These are phyloP conservation scores for Drosophila ohnishii DNA, from an alignment of 1,140 invertebrate genomes.

Conservation along the genomic window DNA sequence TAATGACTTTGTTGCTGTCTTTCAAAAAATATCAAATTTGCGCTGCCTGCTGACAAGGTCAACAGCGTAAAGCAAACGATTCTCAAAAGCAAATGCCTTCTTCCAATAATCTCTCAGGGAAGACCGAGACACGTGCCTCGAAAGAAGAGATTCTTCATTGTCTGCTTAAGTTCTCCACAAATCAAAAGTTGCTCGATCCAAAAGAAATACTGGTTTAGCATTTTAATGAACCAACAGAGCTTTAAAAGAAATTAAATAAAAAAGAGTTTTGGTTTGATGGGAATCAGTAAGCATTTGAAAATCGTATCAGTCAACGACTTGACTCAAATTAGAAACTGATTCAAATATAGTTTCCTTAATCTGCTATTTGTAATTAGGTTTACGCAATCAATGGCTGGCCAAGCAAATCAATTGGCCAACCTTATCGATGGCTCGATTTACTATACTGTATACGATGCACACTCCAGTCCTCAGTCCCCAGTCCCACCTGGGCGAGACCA, in stretches of 20 bases:
- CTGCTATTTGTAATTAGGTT: constrained; percentile 28
- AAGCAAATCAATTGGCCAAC: constrained; percentile 22
- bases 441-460: not conserved
- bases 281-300: not conserved
- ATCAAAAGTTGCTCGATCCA: constrained; percentile 11
- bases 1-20: constrained; percentile 10
- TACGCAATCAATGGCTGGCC: constrained; percentile 15
- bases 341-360: constrained; percentile 13
- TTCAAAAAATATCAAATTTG: constrained; percentile 5
- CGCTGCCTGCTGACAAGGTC: constrained; percentile 9
- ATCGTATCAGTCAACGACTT: constrained; percentile 19
- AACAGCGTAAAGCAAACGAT: not conserved
- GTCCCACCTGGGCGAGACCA: constrained; percentile 7
- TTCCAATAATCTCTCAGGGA: not conserved
- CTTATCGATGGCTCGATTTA: constrained; percentile 25
- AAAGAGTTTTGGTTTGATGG: not conserved
- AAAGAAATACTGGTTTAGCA: constrained; percentile 24
- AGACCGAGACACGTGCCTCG: not conserved
- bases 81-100: not conserved
- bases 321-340: constrained; percentile 8
- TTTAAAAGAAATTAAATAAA: not conserved
- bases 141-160: constrained; percentile 4
- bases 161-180: not conserved
- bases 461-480: not conserved
- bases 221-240: not conserved